phyloP scores from a whole-genome alignment of 53 echinoderm and acorn worm genomes.

The Zoroaster sp. region DNA sequence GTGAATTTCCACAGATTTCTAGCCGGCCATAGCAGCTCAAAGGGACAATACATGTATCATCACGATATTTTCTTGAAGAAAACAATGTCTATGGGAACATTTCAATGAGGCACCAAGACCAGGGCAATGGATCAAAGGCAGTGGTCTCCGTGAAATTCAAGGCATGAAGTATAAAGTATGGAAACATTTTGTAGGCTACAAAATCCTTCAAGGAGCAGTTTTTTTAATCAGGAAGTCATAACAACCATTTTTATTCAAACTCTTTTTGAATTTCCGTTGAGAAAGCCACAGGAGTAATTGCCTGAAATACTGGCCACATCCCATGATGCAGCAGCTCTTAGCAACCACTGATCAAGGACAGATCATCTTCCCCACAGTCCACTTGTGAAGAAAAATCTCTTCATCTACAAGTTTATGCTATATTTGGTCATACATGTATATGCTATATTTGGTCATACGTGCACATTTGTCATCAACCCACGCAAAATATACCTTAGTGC shows the following conservation, averaged over 20 bases:
- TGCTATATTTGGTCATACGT: constrained; percentile 39
- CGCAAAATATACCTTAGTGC: neutral
- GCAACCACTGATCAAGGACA: constrained; percentile 1
- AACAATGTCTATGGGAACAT: too few species aligned
- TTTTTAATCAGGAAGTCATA: neutral
- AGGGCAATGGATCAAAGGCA: too few species aligned
- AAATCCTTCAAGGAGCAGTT: neutral
- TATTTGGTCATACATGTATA: constrained; percentile 42
- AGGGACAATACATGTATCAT: too few species aligned
- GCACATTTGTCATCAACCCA: constrained; percentile 17
- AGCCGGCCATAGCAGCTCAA: too few species aligned
- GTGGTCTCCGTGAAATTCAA: too few species aligned
- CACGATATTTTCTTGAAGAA: too few species aligned
- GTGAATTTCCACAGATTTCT: neutral
- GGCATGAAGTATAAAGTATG: too few species aligned
- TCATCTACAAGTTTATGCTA: constrained; percentile 11
- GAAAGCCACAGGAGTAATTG: neutral
- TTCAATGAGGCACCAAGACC: too few species aligned
- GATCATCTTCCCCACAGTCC: neutral
- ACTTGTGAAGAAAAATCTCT: neutral
- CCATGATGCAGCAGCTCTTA: neutral
- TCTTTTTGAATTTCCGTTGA: neutral
- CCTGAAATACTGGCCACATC: neutral
- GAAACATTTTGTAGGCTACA: too few species aligned
- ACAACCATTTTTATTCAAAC: neutral